Evolutionary conservation across 2,888 invertebrate species (phyloP), one percentile per base, ranked within the genome.

Genomic region (Tachina lurida): DNA sequence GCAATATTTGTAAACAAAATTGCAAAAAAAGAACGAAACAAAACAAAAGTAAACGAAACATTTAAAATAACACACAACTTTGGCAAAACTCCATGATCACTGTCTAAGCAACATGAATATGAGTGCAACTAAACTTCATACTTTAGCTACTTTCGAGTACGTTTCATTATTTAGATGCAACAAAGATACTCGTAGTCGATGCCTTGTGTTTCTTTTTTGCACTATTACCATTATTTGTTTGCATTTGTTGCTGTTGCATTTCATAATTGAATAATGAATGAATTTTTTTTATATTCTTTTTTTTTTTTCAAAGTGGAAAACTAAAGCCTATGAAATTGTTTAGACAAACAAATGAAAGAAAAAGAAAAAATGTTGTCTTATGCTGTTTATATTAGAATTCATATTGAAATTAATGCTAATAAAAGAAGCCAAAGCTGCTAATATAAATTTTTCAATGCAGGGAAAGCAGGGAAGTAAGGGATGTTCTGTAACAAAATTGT

Each of bases 51-150:
- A 31, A 67, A 47, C 47, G n/a, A 63, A 78, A 65, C 56, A 54
- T 63, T 70, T 22, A 54, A 73, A 56, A 62, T 39, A 80, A 80
- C 65, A 63, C 70, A 78, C 43, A 62, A 15, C 71, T 79, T 65
- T 63, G 65, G 71, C 79, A 79, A 71, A 79, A 54, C 63, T 65
- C 71, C 71, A 79, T 71, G 63, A 79, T 79, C 70, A 78, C 17
- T 52, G 47, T 63, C 52, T 31, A n/a, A 47, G 19, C 56, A 56
- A 56, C 43, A 47, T 47, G 49, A 39, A 13, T 60, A 41, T 49
- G 49, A 73, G 45, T 73, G 60, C 47, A 60, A 73, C 47, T 62
- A 22, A 31, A 49, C 39, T 73, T 47, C 9, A 15, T 62, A 39
- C 39, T 43, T n/a, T 2, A 39, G 49, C 47, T 49, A 39, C n/a